phyloP scores from a whole-genome alignment of 2,797 vertebrate species.

The Masticophis lateralis region DNA sequence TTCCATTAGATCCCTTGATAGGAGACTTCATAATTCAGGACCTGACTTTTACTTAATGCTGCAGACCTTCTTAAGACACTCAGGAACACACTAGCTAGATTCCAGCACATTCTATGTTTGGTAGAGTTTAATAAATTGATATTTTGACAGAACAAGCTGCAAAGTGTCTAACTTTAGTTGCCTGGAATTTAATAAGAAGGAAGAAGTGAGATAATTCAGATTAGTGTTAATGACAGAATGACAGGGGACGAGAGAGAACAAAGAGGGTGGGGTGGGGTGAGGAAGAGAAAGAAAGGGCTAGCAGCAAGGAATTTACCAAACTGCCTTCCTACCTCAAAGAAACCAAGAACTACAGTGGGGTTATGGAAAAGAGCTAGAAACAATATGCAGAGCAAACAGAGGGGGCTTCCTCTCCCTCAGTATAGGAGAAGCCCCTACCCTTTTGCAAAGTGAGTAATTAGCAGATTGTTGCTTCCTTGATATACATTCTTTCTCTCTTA shows the following conservation, averaged over 20 bases:
- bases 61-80: background rate
- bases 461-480: slow-evolving; percentile 73
- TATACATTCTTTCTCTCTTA: slow-evolving; percentile 86
- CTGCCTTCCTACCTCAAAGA: slow-evolving; percentile 77
- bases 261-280: slow-evolving; percentile 15
- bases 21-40: background rate
- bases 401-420: slow-evolving; percentile 76
- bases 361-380: slow-evolving; percentile 81
- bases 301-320: slow-evolving; percentile 90
- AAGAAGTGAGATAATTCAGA: slow-evolving; percentile 12
- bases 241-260: background rate
- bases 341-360: slow-evolving; percentile 78
- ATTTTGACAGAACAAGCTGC: slow-evolving; percentile 8
- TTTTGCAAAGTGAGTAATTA: slow-evolving; percentile 75
- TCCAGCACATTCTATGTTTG: background rate
- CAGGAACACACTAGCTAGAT: fast-evolving
- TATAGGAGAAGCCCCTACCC: slow-evolving; percentile 70
- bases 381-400: slow-evolving; percentile 79
- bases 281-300: slow-evolving; percentile 72
- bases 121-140: fast-evolving
- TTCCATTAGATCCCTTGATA: slow-evolving; percentile 27
- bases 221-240: slow-evolving; percentile 20
- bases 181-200: background rate
- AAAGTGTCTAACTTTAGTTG: fast-evolving
- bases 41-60: background rate